These are phyloP conservation scores for Oreonectes daqikongensis DNA, from an alignment of 2,797 vertebrate species.

Conservation along the genomic window DNA sequence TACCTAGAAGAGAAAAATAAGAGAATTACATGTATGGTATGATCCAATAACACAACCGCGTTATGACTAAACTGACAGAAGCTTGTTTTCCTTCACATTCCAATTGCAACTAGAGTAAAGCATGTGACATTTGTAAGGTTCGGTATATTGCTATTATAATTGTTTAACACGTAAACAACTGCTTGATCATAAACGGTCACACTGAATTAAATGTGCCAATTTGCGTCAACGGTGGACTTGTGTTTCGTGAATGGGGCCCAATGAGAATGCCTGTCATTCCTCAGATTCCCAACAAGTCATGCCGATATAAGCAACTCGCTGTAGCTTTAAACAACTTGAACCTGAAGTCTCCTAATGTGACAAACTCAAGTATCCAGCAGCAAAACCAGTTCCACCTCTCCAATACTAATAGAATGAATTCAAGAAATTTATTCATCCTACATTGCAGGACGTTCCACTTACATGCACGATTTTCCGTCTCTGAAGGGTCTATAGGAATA, in stretches of 20 bases:
- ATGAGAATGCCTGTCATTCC: constrained; percentile 11
- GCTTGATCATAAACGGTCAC: neutral
- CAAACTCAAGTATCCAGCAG: neutral
- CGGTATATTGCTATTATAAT: neutral
- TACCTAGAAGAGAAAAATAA: constrained; percentile 30
- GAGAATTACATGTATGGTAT: neutral
- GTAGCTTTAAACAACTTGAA: neutral
- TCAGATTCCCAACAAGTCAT: neutral
- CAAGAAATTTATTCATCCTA: neutral
- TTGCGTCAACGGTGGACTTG: neutral
- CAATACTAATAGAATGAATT: neutral
- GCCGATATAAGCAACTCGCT: neutral
- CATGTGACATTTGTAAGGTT: too few species aligned
- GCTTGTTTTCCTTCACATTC: neutral
- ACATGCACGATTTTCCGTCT: neutral
- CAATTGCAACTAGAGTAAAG: neutral
- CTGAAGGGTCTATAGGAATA: neutral
- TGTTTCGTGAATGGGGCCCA: neutral
- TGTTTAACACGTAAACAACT: neutral
- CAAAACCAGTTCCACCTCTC: neutral
- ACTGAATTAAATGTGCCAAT: neutral
- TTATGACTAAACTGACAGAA: neutral
- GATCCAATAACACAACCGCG: neutral
- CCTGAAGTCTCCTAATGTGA: too few species aligned
- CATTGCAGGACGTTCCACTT: constrained; percentile 14